phyloP scores from a whole-genome alignment of 1,140 invertebrate species.

The Colletes gigas region DNA sequence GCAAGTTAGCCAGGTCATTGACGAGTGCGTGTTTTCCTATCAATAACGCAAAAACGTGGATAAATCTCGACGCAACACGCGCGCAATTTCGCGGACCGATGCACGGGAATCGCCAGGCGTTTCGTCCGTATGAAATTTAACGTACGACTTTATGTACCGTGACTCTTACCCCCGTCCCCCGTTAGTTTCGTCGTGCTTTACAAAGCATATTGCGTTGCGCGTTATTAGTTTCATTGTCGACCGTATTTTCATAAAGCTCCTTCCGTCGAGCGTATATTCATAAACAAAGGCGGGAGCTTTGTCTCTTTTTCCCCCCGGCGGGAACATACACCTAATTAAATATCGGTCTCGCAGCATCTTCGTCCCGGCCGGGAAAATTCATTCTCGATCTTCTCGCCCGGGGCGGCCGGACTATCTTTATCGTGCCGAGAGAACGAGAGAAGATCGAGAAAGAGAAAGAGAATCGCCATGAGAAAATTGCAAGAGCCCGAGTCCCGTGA shows the following conservation, averaged over 20 bases:
- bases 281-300: slow-evolving; percentile 56
- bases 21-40: no score
- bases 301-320: slow-evolving; percentile 23
- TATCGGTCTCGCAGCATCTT: slow-evolving; percentile 43
- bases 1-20: no score
- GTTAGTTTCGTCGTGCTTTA: background rate
- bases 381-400: slow-evolving; percentile 15
- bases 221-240: slow-evolving; percentile 64
- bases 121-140: slow-evolving; percentile 9
- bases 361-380: background rate
- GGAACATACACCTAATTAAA: slow-evolving; percentile 62
- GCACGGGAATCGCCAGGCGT: background rate
- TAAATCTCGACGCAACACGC: no score
- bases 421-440: background rate
- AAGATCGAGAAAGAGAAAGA: no score
- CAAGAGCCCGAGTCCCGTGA: slow-evolving; percentile 18
- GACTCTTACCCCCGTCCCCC: background rate
- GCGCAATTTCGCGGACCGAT: background rate
- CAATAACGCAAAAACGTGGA: no score
- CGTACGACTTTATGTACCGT: background rate
- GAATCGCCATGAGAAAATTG: slow-evolving; percentile 34
- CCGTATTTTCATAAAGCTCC: slow-evolving; percentile 58
- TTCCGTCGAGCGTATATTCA: slow-evolving; percentile 45
- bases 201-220: slow-evolving; percentile 61
- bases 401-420: background rate